Evolutionary conservation across 1,140 invertebrate species (phyloP).

Genomic region (Ostrea edulis): DNA sequence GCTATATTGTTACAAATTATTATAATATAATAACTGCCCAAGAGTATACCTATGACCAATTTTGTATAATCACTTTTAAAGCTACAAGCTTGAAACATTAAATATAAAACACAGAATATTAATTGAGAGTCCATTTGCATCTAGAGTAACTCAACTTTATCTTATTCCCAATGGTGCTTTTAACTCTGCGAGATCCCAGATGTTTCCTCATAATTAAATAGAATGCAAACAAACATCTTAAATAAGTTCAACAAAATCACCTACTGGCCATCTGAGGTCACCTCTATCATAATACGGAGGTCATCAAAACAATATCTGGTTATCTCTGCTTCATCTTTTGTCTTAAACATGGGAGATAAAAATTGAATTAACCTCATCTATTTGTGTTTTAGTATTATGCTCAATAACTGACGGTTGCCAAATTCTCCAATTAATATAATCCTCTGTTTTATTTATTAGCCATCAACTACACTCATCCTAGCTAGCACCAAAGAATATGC

Average conservation of each 20-base stretch:
- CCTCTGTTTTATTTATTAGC: slow-evolving; percentile 20
- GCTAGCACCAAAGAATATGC: slow-evolving; percentile 10
- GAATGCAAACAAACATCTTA: slow-evolving; percentile 17
- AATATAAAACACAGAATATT: background rate
- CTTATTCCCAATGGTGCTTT: background rate
- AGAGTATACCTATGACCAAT: slow-evolving; percentile 2
- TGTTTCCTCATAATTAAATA: slow-evolving; percentile 8
- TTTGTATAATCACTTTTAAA: background rate
- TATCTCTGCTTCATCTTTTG: background rate
- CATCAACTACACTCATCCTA: background rate
- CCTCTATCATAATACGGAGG: background rate
- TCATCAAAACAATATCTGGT: background rate
- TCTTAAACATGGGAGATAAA: background rate
- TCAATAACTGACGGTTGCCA: slow-evolving; percentile 12
- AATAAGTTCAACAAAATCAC: slow-evolving; percentile 14
- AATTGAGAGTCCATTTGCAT: background rate
- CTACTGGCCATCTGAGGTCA: background rate
- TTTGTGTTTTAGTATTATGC: slow-evolving; percentile 16
- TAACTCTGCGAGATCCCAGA: background rate
- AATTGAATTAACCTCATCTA: slow-evolving; percentile 19
- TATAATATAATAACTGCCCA: background rate
- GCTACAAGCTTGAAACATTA: background rate
- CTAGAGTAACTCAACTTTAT: background rate
- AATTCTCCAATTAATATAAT: slow-evolving; percentile 25
- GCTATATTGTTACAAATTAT: no score